Conservation (phyloP, 2,888 invertebrate genomes). For the Lepeophtheirus nordmannii region DNA sequence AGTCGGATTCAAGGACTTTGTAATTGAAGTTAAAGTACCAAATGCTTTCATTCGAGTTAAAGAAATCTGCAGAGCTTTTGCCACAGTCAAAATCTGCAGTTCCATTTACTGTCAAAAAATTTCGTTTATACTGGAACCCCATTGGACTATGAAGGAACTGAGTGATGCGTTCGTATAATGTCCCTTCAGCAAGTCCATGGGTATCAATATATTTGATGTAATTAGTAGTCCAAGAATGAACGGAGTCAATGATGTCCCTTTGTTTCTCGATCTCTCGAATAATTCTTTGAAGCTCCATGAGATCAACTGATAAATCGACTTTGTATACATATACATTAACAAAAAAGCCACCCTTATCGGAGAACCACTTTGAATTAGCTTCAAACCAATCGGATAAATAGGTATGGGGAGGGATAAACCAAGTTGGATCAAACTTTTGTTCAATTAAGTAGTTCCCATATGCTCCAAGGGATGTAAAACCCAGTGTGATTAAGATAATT, state of each 20-base stretch:
- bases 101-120: neutral
- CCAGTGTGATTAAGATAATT: conserved; percentile 33
- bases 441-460: conserved; percentile 33
- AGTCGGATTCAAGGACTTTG: conserved; percentile 34
- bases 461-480: conserved; percentile 33
- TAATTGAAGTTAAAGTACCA: conserved; percentile 2
- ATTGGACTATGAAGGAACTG: conserved; percentile 51
- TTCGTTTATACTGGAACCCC: conserved; percentile 44
- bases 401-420: conserved; percentile 35
- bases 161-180: conserved; percentile 38
- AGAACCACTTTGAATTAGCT: conserved; percentile 30
- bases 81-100: neutral
- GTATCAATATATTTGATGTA: conserved; percentile 5
- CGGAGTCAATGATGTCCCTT: conserved; percentile 26
- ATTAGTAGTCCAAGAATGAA: conserved; percentile 26
- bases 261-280: conserved; percentile 30
- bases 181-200: neutral
- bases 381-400: conserved; percentile 32
- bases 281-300: conserved; percentile 2
- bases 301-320: conserved; percentile 29
- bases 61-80: neutral
- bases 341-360: conserved; percentile 28
- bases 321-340: neutral
- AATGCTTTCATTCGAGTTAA: neutral
- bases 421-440: conserved; percentile 36